Evolutionary conservation across 2,113 vertebrate species (phyloP).

Genomic region (Eretmochelys imbricata): DNA sequence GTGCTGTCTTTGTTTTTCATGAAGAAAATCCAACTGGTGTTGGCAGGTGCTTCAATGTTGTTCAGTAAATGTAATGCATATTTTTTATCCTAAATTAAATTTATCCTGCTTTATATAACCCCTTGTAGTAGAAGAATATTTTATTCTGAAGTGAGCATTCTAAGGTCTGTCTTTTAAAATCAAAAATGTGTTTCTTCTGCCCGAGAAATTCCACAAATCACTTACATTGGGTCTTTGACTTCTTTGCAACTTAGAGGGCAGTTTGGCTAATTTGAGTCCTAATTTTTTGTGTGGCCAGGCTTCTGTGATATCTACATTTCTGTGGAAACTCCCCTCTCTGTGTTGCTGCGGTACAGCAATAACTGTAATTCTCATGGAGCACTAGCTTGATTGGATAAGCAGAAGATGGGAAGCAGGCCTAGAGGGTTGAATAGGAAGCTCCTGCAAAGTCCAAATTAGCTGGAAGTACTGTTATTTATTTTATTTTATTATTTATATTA

Average conservation of each 20-base stretch:
- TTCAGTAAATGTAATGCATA: not conserved
- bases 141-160: not conserved
- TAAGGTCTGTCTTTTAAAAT: not conserved
- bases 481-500: too few species aligned
- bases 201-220: not conserved
- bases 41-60: not conserved
- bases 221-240: not conserved
- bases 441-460: accelerated
- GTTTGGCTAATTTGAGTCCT: not conserved
- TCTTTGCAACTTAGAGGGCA: not conserved
- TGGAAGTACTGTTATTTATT: not conserved
- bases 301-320: not conserved
- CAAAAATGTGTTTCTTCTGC: not conserved
- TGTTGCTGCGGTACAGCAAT: not conserved
- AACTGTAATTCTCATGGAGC: not conserved
- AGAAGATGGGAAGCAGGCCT: not conserved
- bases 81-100: not conserved
- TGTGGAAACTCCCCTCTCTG: accelerated
- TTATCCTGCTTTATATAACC: not conserved
- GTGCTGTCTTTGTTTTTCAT: too few species aligned
- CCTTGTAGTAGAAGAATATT: not conserved
- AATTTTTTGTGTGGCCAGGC: not conserved
- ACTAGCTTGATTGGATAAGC: not conserved
- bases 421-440: not conserved
- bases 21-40: not conserved